These are phyloP conservation scores for Delia radicum DNA, from an alignment of 1,140 invertebrate genomes.

Conservation along the genomic window DNA sequence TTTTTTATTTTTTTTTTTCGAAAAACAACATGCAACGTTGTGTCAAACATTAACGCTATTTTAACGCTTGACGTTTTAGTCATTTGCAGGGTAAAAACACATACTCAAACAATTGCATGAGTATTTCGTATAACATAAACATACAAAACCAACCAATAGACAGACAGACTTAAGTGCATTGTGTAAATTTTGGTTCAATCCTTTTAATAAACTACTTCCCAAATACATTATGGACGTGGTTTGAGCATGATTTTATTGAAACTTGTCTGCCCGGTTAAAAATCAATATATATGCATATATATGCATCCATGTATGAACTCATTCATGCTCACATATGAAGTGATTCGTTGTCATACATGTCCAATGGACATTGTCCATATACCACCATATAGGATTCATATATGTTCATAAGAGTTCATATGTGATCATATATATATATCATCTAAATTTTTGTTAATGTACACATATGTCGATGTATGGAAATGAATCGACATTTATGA, in stretches of 20 bases:
- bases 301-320: too few relatives aligned
- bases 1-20: too few relatives aligned
- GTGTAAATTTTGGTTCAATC: slow-evolving; percentile 19
- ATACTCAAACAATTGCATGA: not conserved
- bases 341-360: not conserved
- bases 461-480: too few relatives aligned
- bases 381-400: too few relatives aligned
- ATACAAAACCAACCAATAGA: not conserved
- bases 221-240: not conserved
- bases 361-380: not conserved
- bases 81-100: slow-evolving; percentile 4
- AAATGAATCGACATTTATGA: too few relatives aligned
- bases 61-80: slow-evolving; percentile 21
- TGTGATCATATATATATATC: too few relatives aligned
- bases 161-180: slow-evolving; percentile 16
- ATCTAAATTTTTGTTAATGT: too few relatives aligned
- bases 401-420: too few relatives aligned
- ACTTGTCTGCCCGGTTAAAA: too few relatives aligned
- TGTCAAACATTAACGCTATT: slow-evolving; percentile 23
- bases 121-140: not conserved
- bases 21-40: slow-evolving; percentile 15
- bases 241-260: not conserved
- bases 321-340: too few relatives aligned
- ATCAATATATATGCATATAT: too few relatives aligned
- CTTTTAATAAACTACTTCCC: slow-evolving; percentile 14